Percentiles rank a stretch among this genome's conserved stretches.
These are phyloP conservation scores for Sylvia borin DNA, from an alignment of 2,797 vertebrate genomes.

Conservation along the genomic window DNA sequence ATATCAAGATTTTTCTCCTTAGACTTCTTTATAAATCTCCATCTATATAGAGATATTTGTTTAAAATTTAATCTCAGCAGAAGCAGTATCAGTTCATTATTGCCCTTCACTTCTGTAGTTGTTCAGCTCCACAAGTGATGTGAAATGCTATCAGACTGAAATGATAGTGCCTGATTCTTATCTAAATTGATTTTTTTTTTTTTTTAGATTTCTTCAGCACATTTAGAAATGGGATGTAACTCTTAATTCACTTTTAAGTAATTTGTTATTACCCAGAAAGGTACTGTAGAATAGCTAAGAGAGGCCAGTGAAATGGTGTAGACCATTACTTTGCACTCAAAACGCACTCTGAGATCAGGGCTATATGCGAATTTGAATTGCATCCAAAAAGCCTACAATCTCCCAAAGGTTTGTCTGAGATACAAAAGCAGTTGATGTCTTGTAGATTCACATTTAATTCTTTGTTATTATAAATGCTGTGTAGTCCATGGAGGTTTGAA, in stretches of 20 bases:
- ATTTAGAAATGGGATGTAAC: conserved; percentile 6
- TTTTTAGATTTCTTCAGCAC: not conserved
- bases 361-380: not conserved
- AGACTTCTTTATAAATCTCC: not conserved
- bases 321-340: not conserved
- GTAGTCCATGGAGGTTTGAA: not conserved
- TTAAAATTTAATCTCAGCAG: conserved; percentile 51
- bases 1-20: not conserved
- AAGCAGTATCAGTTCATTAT: conserved; percentile 27
- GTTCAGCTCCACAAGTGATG: conserved; percentile 10
- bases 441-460: not conserved
- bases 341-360: not conserved
- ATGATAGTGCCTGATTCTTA: conserved; percentile 26
- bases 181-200: conserved; percentile 11
- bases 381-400: not conserved
- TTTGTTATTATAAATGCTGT: conserved; percentile 13
- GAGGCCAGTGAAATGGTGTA: not conserved
- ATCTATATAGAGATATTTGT: conserved; percentile 22
- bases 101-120: not conserved
- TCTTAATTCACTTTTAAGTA: conserved; percentile 32
- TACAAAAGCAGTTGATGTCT: not conserved
- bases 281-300: not conserved
- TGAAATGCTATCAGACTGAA: conserved; percentile 17
- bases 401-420: not conserved
- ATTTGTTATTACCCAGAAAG: conserved; percentile 12